phyloP scores from a whole-genome alignment of 2,888 invertebrate genomes.

The Lutraria lutraria region DNA sequence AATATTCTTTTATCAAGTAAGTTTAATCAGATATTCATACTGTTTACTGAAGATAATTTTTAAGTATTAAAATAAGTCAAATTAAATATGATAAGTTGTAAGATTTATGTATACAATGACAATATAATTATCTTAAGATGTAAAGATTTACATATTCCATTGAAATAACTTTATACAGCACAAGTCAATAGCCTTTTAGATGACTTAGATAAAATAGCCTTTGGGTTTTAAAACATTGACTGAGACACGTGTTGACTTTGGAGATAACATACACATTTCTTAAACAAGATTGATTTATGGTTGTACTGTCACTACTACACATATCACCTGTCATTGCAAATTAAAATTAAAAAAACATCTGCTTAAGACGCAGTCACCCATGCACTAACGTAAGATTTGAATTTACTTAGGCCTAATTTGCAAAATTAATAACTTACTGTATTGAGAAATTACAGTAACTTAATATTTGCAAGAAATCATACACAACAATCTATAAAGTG shows the following conservation, averaged over 20 bases:
- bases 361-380: neutral
- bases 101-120: neutral
- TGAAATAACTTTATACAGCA: too few species aligned
- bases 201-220: neutral
- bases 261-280: neutral
- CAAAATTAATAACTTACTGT: too few species aligned
- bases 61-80: neutral
- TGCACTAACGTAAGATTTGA: too few species aligned
- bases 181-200: too few species aligned
- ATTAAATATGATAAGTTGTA: neutral
- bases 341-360: neutral
- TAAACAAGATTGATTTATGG: neutral
- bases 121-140: neutral
- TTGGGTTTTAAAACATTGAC: neutral
- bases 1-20: neutral
- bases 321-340: neutral
- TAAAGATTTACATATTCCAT: neutral
- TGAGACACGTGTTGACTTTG: constrained; percentile 7
- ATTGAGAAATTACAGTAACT: too few species aligned
- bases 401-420: too few species aligned
- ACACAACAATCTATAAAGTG: too few species aligned
- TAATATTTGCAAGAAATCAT: too few species aligned
- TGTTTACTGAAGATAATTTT: neutral
- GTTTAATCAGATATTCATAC: neutral
- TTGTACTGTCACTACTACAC: neutral